Percentiles rank a stretch among this genome's conserved stretches.
Conservation (phyloP, 1,140 invertebrate genomes). For the Gonioctena quinquepunctata region DNA sequence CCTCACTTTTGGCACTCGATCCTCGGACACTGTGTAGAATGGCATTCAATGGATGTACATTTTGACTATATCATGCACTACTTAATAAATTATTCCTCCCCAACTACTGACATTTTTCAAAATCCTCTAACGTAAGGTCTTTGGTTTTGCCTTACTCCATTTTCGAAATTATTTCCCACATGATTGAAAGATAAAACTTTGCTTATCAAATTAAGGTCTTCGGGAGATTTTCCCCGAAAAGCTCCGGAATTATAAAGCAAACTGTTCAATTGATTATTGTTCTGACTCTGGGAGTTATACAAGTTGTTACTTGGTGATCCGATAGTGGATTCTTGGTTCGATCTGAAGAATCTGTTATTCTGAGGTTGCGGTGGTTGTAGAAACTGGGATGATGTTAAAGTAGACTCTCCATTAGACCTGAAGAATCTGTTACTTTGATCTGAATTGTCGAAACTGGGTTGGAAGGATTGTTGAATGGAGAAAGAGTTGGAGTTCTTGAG, state of each 20-base stretch:
- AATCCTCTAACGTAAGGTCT: background rate
- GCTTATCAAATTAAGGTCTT: conserved; percentile 78
- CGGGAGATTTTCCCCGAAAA: conserved; percentile 61
- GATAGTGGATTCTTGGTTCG: conserved; percentile 28
- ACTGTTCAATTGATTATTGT: conserved; percentile 67
- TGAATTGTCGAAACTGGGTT: conserved; percentile 23
- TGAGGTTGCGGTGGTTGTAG: conserved; percentile 16
- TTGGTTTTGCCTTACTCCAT: no score
- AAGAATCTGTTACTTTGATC: conserved; percentile 20
- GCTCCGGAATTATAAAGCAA: conserved; percentile 68
- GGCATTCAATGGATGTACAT: background rate
- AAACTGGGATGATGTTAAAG: conserved; percentile 8
- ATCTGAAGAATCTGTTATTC: conserved; percentile 41
- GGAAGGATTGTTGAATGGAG: conserved; percentile 25
- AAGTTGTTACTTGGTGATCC: background rate
- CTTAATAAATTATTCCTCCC: conserved; percentile 1
- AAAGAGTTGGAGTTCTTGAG: conserved; percentile 22
- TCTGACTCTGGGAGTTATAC: conserved; percentile 45
- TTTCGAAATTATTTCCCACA: conserved; percentile 11
- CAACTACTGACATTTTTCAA: background rate
- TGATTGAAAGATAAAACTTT: conserved; percentile 79
- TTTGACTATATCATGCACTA: background rate
- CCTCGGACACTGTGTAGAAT: background rate
- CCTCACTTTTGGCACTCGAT: background rate
- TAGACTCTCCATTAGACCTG: conserved; percentile 18